Base-by-base conservation (phyloP, 2,888 invertebrate species). In the Lymantria monacha region DNA sequence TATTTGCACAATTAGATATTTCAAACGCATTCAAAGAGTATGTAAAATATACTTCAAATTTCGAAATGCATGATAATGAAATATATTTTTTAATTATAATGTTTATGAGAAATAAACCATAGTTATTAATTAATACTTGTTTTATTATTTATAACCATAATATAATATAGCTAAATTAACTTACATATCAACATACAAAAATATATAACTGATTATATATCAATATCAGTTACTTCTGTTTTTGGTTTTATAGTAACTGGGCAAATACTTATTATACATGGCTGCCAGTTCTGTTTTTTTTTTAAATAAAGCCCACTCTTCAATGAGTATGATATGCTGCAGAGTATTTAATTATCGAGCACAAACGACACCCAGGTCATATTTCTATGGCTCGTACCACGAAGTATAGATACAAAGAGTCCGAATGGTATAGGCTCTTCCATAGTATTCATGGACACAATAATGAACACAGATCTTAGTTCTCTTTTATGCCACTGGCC, bases 11-110 rank as follows among this genome's bases (percentile, higher is more conserved):
- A n/a, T 38, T 38, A 38, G 9, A 8, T 9, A 38, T 2, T 38
- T 22, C 9, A 57, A 60, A 61, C 69, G 87, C 85, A 87, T 88
- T 85, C 86, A 81, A 87, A 89, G 83, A 89, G 86, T 89, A 89
- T 88, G 74, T 66, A 49, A 57, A 64, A 41, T 63, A 88, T 88
- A 88, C 84, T 88, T 70, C 86, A 36, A 85, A 74, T 86, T 87
- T 86, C 83, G 65, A 61, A 82, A 84, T 86, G 85, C 82, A 57
- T 59, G 52, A 33, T 52, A 62, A 62, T 68, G 66, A 63, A 63
- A 50, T 53, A 44, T 59, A 57, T 43, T 56, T 53, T 42, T 51
- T 56, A 57, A 51, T 11, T 48, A 44, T 48, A 48, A 45, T 15
- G 41, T 53, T 44, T 53, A 60, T 44, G 33, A 53, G 59, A 52